Conservation (phyloP, 2,797 vertebrate genomes). For the Corythornis leucogaster region DNA sequence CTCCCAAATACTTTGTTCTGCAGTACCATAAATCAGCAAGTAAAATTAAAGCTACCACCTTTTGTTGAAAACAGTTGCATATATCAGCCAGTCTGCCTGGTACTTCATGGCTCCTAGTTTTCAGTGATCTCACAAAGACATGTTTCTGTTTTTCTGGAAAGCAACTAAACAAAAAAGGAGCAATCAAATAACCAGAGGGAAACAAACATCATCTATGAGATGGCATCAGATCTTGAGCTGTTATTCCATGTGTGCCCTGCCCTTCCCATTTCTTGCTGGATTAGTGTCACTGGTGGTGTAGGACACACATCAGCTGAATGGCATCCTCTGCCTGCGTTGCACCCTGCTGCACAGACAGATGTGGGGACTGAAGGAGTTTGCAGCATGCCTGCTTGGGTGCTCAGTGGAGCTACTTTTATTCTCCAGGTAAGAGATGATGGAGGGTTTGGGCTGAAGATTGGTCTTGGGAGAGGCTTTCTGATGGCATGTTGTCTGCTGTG, state of each 20-base stretch:
- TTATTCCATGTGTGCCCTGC: not conserved
- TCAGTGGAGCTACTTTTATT: not conserved
- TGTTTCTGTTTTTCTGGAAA: constrained; percentile 4
- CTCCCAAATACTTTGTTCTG: not conserved
- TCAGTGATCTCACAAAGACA: not conserved
- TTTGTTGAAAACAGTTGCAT: not conserved
- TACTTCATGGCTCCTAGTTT: not conserved
- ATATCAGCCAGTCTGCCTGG: not conserved
- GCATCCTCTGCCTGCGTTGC: not conserved
- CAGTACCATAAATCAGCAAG: not conserved
- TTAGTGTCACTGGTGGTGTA: not conserved
- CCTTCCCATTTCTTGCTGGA: not conserved
- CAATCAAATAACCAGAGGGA: not conserved
- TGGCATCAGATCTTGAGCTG: not conserved
- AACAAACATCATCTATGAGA: not conserved
- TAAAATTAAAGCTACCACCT: not conserved
- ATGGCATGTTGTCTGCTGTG: not conserved
- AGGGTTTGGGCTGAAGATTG: not conserved
- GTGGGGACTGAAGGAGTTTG: not conserved
- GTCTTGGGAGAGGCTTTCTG: not conserved
- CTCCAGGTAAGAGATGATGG: not conserved
- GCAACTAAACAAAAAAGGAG: not conserved
- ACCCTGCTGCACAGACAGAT: not conserved
- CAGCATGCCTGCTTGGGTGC: not conserved
- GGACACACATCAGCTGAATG: not conserved